Evolutionary conservation across 2,797 vertebrate genomes (phyloP), one percentile per base, ranked within the genome.

Genomic region (Myotis vivesi): DNA sequence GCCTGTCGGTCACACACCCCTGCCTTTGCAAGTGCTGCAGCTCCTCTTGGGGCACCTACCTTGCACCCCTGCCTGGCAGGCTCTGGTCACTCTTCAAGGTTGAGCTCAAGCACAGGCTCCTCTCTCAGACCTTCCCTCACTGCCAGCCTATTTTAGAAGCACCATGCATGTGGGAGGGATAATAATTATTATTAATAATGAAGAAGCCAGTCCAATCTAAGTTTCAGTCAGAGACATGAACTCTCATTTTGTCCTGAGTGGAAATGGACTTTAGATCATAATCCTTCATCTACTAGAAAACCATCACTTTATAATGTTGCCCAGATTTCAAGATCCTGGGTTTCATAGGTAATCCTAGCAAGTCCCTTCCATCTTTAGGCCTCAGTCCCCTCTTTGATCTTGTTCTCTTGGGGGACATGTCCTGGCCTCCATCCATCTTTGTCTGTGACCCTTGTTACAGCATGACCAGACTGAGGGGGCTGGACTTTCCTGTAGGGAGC

Each of bases 141-240:
- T 82, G 77, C 87, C 68, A 95, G 77, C 72, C 72, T 69, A 62
- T 44, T 62, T 90, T 86, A 92, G 68, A 57, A 93, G 72, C 59
- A 19, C 64, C 84, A 53, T 68, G 46, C 72, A 55, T 0, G 6
- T 76, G 62, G 62, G 53, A 96, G 71, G 62, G 53, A 95, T 71
- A 79, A 84, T 82, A 33, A 86, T 91, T 88, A 73, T 84, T 82
- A 91, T 95, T 46, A 96, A 96, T 95, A 92, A 96, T 95, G 95
- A 88, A 96, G 89, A 81, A 93, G 89, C 57, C 49, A 55, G 73
- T 83, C 93, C 92, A 94, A 90, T 96, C 91, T 96, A 89, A 89
- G 49, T 95, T 96, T 83, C 82, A 69, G 62, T 82, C 30, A 71
- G 51, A 93, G 94, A 94, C 51, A 77, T 85, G 73, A 95, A 96